Evolutionary conservation across 2,113 vertebrate genomes (phyloP), one percentile per base, ranked within the genome.

Genomic region (Paramisgurnus dabryanus): DNA sequence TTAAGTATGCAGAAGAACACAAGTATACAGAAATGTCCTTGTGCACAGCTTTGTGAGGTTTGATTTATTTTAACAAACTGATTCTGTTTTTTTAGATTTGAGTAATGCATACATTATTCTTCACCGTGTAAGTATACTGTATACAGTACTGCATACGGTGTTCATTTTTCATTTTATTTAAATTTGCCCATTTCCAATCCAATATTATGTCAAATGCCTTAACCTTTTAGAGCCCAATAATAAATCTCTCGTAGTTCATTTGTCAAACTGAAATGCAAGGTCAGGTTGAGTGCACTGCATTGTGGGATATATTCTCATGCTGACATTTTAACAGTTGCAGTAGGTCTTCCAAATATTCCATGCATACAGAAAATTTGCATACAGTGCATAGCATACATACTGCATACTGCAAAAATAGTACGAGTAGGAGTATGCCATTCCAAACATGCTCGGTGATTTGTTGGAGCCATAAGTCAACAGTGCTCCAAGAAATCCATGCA

Each of bases 371-470:
- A 76, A 13, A 53, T 66, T 39, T 65, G 47, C 45, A 76, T 76
- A 39, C 27, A 9, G n/a, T 18, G 55, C 55, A 58, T 58, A 58
- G 17, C 55, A 17, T 18, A 8, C 71, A 73, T 60, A 27, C 11
- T 13, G 17, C 72, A 75, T 76, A 49, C 74, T 18, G 60, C 74
- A 55, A 47, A 74, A 75, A 66, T 76, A 76, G 47, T 53, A 53
- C n/a, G 22, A 66, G 45, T 40, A 45, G 61, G 47, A 66, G 61
- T 39, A 65, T 76, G 60, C 34, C 74, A 66, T 76, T 76, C 74
- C 61, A 66, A 53, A 76, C 61, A 18, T 76, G 47, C 61, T 45
- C 22, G 9, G 43, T 34, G 43, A 53, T 53, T 66, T 66, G 7
- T 15, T 13, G 4, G 55, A 22, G 71, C 66, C 74, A 66, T 76